Evolutionary conservation across 1,140 invertebrate genomes (phyloP).

Genomic region (Drosophila prosaltans): DNA sequence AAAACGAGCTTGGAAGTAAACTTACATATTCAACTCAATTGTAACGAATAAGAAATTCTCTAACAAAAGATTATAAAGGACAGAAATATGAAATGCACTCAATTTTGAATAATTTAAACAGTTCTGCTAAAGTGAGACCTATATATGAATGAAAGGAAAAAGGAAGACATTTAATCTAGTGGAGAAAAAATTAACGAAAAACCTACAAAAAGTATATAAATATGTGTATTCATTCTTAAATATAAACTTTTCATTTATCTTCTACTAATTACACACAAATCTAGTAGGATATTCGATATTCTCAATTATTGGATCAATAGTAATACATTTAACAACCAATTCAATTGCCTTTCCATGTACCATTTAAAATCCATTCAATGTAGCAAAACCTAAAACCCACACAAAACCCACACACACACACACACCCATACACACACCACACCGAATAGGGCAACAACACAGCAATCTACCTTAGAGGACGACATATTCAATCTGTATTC

Average conservation of each 20-base stretch:
- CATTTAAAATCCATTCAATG: conserved; percentile 75
- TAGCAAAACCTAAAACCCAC: conserved; percentile 57
- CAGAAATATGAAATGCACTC: too few species aligned
- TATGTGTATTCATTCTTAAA: too few species aligned
- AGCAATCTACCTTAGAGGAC: conserved; percentile 43
- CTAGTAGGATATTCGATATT: not conserved
- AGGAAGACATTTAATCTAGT: too few species aligned
- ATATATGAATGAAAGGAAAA: too few species aligned
- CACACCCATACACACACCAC: not conserved
- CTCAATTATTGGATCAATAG: conserved; percentile 6
- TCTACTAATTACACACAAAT: not conserved
- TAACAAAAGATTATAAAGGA: too few species aligned
- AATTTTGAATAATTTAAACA: too few species aligned
- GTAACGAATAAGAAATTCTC: conserved; percentile 3
- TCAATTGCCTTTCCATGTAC: conserved; percentile 74
- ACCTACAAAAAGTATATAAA: too few species aligned
- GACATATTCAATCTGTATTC: conserved; percentile 46
- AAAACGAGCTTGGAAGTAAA: conserved; percentile 22
- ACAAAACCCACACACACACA: conserved; percentile 26
- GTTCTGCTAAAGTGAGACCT: too few species aligned
- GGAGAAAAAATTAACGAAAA: too few species aligned
- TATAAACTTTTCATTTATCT: too few species aligned
- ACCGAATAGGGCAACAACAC: conserved; percentile 25
- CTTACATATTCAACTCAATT: not conserved
- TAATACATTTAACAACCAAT: conserved; percentile 34